Percentiles rank a stretch among this genome's conserved stretches.
Conservation (phyloP, 2,113 vertebrate species). For the Hydrochoerus hydrochaeris region DNA sequence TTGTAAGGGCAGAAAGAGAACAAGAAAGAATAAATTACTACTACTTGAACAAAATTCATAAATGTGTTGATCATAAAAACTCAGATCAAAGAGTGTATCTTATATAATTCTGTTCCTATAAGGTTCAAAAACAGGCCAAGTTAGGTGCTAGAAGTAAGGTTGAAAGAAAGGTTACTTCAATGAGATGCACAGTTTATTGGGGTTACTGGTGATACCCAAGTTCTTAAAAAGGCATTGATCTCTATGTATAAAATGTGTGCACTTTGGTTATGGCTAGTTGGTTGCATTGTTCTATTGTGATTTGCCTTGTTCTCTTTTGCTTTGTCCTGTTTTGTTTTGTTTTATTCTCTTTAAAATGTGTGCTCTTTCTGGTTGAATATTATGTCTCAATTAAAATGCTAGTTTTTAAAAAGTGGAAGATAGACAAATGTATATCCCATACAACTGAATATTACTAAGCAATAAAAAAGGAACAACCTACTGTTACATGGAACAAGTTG, state of each 20-base stretch:
- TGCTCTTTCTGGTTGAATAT: not conserved
- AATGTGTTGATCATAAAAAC: not conserved
- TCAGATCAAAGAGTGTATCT: not conserved
- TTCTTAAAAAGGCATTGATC: not conserved
- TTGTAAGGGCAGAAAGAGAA: not conserved
- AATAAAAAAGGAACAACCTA: not conserved
- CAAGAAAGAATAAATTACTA: not conserved
- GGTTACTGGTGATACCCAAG: not conserved
- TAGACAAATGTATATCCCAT: not conserved
- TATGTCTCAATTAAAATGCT: not conserved
- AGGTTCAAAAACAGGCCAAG: not conserved
- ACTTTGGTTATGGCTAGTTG: no score
- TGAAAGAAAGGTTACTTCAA: not conserved
- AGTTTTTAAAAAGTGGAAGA: not conserved
- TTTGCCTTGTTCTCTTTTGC: no score
- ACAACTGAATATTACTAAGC: not conserved
- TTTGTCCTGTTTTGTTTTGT: no score
- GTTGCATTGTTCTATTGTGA: no score
- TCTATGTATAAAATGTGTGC: not conserved
- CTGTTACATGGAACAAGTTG: no score
- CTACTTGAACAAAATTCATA: not conserved
- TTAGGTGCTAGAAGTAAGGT: not conserved
- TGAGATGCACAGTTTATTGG: not conserved
- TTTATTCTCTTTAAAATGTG: not conserved
- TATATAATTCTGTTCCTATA: not conserved